Percentiles rank a stretch among this genome's conserved stretches.
Conservation (phyloP, 2,113 vertebrate species). For the Noturus placidus region DNA sequence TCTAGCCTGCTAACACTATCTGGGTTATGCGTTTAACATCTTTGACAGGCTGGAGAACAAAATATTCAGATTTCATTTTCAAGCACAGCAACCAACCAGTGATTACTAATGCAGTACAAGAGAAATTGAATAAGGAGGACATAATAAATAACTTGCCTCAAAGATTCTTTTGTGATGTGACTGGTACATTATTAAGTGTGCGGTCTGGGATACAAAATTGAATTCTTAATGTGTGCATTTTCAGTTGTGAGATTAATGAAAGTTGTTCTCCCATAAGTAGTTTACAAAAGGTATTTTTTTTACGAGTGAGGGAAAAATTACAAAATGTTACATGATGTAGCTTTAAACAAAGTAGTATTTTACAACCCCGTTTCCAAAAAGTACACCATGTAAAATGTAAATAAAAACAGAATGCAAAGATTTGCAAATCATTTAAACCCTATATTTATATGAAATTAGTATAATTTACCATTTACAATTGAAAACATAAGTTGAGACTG, state of each 20-base stretch:
- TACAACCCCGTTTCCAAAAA: too few species aligned
- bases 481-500: too few species aligned
- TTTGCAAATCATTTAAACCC: too few species aligned
- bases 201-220: background rate
- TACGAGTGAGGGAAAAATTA: background rate
- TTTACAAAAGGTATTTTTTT: background rate
- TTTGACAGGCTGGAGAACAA: background rate
- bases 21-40: background rate
- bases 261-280: background rate
- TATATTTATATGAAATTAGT: too few species aligned
- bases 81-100: background rate
- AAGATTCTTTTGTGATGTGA: background rate
- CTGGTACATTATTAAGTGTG: background rate
- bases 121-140: background rate
- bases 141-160: background rate
- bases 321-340: background rate
- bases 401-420: too few species aligned
- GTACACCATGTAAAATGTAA: too few species aligned
- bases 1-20: background rate
- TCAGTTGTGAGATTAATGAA: background rate
- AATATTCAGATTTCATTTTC: background rate
- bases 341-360: background rate
- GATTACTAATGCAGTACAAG: background rate
- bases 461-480: too few species aligned
- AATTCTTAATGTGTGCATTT: background rate